These are phyloP conservation scores for Rynchops niger DNA, from an alignment of 2,113 vertebrate species.

Conservation along the genomic window DNA sequence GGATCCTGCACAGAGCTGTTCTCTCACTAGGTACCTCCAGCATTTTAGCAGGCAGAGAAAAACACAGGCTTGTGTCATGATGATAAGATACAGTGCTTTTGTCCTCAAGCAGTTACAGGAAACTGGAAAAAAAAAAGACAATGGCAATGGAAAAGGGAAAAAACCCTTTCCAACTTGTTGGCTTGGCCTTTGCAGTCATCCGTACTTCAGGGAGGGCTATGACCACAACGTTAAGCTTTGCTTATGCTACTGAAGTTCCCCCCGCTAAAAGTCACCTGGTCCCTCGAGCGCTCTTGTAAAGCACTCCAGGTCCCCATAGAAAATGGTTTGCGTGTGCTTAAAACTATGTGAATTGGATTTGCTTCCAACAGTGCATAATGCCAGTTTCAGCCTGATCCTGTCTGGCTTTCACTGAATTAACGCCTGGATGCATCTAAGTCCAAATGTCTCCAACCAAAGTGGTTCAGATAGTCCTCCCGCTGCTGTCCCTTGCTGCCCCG, in stretches of 20 bases:
- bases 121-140: background rate
- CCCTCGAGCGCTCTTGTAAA: background rate
- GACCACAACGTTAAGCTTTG: background rate
- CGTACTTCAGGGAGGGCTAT: background rate
- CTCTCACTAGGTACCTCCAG: background rate
- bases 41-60: background rate
- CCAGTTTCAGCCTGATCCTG: conserved; percentile 24
- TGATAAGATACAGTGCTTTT: background rate
- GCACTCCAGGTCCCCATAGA: background rate
- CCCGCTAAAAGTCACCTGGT: conserved; percentile 26
- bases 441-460: background rate
- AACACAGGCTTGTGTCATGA: background rate
- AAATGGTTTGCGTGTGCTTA: conserved; percentile 19
- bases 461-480: background rate
- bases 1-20: background rate
- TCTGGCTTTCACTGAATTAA: conserved; percentile 25
- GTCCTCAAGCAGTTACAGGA: background rate
- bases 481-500: background rate
- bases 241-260: conserved; percentile 5
- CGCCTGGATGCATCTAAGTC: conserved; percentile 17
- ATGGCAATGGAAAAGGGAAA: background rate
- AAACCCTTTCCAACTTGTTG: background rate
- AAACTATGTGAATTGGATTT: conserved; percentile 51
- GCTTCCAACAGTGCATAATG: background rate
- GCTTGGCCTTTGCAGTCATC: background rate